phyloP scores from a whole-genome alignment of 2,113 vertebrate species.

The Ochotona princeps region DNA sequence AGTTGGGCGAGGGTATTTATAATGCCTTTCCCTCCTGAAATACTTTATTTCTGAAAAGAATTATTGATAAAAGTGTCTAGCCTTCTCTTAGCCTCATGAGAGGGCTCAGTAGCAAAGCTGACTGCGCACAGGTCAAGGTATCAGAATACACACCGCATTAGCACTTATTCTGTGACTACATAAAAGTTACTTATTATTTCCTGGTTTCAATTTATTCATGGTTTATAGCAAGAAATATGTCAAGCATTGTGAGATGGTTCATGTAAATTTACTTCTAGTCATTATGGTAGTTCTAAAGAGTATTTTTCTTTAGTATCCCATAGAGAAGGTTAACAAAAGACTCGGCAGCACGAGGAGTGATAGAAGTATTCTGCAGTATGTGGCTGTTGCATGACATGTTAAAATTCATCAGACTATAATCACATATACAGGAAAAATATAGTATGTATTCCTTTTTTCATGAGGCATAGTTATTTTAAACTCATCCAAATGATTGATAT shows the following conservation, averaged over 20 bases:
- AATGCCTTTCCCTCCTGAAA: neutral
- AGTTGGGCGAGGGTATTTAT: neutral
- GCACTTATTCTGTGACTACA: neutral
- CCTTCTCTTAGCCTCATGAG: neutral
- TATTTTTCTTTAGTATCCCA: conserved; percentile 25
- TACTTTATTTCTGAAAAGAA: neutral
- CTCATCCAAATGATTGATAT: too few relatives aligned
- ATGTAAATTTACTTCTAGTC: neutral
- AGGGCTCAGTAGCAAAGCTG: neutral
- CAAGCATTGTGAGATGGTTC: neutral
- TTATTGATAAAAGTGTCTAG: neutral
- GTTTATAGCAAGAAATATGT: neutral
- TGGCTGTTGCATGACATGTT: too few relatives aligned
- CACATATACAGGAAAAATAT: too few relatives aligned
- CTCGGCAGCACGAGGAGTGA: neutral
- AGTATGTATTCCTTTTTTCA: too few relatives aligned
- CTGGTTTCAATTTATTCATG: neutral
- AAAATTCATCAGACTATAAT: too few relatives aligned
- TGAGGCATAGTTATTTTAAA: too few relatives aligned
- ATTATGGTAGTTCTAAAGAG: neutral
- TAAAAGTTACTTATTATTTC: neutral
- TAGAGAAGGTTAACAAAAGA: neutral
- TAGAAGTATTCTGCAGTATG: too few relatives aligned
- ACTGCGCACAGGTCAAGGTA: neutral
- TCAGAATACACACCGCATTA: neutral